Percentiles rank a stretch among this genome's conserved stretches.
These are phyloP conservation scores for Falco rusticolus DNA, from an alignment of 2,797 vertebrate species.

Conservation along the genomic window DNA sequence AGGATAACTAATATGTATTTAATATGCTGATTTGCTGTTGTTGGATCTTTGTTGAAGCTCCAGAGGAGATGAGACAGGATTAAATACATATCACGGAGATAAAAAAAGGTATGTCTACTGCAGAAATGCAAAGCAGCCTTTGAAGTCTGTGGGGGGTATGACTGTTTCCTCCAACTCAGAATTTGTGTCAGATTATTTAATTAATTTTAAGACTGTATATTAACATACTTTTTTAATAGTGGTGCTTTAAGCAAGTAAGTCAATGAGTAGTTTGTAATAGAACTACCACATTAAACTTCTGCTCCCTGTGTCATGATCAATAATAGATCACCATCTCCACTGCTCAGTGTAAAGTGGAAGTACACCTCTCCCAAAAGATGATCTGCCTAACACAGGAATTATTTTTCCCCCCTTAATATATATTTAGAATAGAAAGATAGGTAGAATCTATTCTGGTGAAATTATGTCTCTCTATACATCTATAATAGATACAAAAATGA, in stretches of 20 bases:
- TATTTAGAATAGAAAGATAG: background rate
- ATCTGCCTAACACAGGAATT: background rate
- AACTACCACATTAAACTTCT: background rate
- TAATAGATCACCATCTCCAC: conserved; percentile 2
- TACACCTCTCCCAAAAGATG: background rate
- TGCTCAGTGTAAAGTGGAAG: background rate
- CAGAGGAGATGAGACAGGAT: conserved; percentile 5
- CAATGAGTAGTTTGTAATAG: background rate
- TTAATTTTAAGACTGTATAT: background rate
- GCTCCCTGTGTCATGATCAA: background rate
- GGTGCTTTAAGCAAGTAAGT: background rate
- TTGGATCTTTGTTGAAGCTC: background rate
- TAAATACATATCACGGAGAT: conserved; percentile 22
- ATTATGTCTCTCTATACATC: background rate
- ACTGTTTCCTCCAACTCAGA: conserved; percentile 20
- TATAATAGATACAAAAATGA: background rate
- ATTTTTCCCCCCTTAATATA: background rate
- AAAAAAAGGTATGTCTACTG: background rate
- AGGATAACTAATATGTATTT: background rate
- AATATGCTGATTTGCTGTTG: conserved; percentile 7
- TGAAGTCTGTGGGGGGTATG: conserved; percentile 50
- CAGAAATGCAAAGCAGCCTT: background rate
- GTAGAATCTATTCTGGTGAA: conserved; percentile 5
- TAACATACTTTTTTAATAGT: background rate
- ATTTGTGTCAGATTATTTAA: conserved; percentile 34